Percentiles rank a stretch among this genome's conserved stretches.
These are phyloP conservation scores for Pseudoips prasinana DNA, from an alignment of 2,888 invertebrate genomes.

Conservation along the genomic window DNA sequence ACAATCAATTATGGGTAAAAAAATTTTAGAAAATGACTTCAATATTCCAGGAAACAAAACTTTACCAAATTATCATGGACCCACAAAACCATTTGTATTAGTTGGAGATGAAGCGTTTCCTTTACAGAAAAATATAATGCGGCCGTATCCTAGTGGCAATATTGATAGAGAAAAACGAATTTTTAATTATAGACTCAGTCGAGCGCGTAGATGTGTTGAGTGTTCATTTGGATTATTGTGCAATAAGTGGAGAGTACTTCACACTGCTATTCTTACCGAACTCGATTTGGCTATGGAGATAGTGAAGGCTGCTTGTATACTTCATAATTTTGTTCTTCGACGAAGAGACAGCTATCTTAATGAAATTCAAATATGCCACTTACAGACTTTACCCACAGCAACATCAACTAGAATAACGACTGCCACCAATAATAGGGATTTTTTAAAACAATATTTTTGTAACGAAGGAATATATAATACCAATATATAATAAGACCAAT, in stretches of 20 bases:
- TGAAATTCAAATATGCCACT: conserved; percentile 10
- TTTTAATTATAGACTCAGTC: conserved; percentile 10
- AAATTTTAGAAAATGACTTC: no score
- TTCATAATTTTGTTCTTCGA: conserved; percentile 14
- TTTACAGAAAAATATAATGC: no score
- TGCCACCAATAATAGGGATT: conserved; percentile 5
- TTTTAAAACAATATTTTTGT: conserved; percentile 5
- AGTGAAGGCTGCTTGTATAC: conserved; percentile 9
- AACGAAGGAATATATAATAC: no score
- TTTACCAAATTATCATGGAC: no score
- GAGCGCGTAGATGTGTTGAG: conserved; percentile 11
- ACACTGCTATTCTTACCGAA: conserved; percentile 8
- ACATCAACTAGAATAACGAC: conserved; percentile 10
- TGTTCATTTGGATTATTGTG: conserved; percentile 12
- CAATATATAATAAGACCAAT: no score
- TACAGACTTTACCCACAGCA: conserved; percentile 12
- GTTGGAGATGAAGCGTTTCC: no score
- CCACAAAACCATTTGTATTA: conserved; percentile 11
- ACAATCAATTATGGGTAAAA: no score
- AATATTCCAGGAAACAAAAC: no score
- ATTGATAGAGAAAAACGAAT: conserved; percentile 8
- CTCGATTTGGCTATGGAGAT: conserved; percentile 10
- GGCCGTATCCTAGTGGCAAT: conserved; percentile 11
- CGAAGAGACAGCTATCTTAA: conserved; percentile 10
- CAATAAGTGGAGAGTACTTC: conserved; percentile 12